Conservation (phyloP, 2,113 vertebrate species). For the Corythornis cristatus region DNA sequence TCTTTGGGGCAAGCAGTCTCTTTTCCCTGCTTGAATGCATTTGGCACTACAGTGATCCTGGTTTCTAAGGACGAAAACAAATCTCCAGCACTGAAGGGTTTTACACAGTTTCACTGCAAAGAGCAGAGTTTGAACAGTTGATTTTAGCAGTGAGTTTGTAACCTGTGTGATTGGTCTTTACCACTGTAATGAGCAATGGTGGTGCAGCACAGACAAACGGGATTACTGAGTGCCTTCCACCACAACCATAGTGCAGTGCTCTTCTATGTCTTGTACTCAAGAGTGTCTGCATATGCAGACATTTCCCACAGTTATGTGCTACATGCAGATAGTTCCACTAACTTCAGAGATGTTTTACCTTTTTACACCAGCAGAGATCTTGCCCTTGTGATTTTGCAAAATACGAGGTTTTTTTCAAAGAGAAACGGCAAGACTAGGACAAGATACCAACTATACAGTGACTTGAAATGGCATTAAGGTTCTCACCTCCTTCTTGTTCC, state of each 20-base stretch:
- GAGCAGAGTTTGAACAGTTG: not conserved
- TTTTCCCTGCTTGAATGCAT: not conserved
- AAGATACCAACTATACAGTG: not conserved
- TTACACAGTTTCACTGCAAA: not conserved
- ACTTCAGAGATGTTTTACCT: not conserved
- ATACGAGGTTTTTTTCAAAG: not conserved
- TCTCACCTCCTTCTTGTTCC: slow-evolving; percentile 90
- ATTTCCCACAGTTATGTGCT: not conserved
- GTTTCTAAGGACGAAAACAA: not conserved
- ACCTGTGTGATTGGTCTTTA: not conserved
- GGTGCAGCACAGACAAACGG: not conserved
- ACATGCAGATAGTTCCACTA: not conserved
- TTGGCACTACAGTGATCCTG: not conserved
- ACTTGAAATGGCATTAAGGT: not conserved
- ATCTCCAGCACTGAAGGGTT: not conserved
- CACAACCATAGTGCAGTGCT: accelerated
- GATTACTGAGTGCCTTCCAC: not conserved
- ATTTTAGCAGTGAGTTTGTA: not conserved
- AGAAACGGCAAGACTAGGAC: not conserved
- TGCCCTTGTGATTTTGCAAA: not conserved
- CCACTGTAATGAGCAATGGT: not conserved
- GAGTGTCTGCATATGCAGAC: not conserved
- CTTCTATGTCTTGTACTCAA: accelerated
- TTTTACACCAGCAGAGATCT: not conserved
- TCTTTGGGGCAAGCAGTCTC: not conserved